Conservation (phyloP, 2,113 vertebrate genomes). For the Polyodon spathula region DNA sequence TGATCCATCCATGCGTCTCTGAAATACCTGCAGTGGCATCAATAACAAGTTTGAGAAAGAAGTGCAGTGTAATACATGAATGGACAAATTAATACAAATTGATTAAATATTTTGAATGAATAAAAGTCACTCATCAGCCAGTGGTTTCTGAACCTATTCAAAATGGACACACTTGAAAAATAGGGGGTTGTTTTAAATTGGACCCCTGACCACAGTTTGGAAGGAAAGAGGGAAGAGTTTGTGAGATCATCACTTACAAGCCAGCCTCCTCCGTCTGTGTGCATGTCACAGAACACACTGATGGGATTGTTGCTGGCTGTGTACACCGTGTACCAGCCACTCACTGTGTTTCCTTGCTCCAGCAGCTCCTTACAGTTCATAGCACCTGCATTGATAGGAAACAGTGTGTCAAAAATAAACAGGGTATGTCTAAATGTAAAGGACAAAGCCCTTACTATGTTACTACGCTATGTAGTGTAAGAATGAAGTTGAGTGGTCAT, state of each 20-base stretch:
- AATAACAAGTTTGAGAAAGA: no score
- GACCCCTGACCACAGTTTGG: no score
- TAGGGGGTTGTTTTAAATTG: not conserved
- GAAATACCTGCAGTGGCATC: constrained; percentile 40
- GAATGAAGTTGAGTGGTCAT: no score
- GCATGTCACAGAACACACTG: constrained; percentile 57
- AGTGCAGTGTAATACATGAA: not conserved
- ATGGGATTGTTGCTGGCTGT: constrained; percentile 42
- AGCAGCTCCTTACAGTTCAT: constrained; percentile 45
- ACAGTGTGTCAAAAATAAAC: not conserved
- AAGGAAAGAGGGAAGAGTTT: no score
- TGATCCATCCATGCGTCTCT: constrained; percentile 52
- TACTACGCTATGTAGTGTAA: no score
- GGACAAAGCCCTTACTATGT: no score
- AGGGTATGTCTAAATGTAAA: no score
- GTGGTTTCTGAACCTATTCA: not conserved
- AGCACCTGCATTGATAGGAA: no score
- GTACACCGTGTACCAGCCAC: constrained; percentile 48
- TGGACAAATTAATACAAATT: not conserved
- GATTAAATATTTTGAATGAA: not conserved
- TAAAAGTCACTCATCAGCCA: not conserved
- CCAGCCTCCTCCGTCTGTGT: constrained; percentile 20
- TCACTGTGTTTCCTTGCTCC: constrained; percentile 26
- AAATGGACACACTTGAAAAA: not conserved
- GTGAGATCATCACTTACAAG: constrained; percentile 9